Percentiles rank a stretch among this genome's conserved stretches.
These are phyloP conservation scores for Drymonia ruficornis DNA, from an alignment of 2,888 invertebrate genomes.

Conservation along the genomic window DNA sequence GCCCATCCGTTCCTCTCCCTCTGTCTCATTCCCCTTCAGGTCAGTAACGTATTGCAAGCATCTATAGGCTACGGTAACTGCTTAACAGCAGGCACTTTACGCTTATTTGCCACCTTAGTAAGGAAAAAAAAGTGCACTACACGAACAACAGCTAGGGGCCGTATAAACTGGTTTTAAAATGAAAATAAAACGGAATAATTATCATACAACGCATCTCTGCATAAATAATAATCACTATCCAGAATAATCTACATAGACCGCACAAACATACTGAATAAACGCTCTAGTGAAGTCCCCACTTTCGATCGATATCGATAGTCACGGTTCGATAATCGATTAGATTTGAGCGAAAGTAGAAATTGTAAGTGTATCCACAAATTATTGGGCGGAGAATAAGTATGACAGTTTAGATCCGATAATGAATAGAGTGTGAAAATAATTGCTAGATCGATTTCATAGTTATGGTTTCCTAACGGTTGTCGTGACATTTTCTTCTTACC, in stretches of 20 bases:
- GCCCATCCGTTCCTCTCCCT: no score
- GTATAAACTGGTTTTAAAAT: neutral
- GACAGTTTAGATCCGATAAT: neutral
- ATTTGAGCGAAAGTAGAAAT: conserved; percentile 29
- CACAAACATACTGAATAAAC: conserved; percentile 27
- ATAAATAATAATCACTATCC: conserved; percentile 22
- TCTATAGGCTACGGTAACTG: no score
- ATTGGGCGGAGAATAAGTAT: conserved; percentile 25
- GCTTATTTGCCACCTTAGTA: no score
- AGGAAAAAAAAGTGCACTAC: no score
- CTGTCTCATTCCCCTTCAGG: no score
- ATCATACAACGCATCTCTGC: neutral
- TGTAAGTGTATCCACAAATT: conserved; percentile 22
- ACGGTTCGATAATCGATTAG: conserved; percentile 24
- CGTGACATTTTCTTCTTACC: neutral
- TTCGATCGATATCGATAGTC: conserved; percentile 29
- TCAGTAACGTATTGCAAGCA: no score
- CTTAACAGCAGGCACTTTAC: no score
- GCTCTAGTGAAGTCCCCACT: conserved; percentile 33
- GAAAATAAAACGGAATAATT: neutral
- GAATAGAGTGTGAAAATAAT: neutral
- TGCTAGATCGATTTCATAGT: neutral
- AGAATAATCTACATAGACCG: conserved; percentile 29
- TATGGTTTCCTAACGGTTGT: neutral
- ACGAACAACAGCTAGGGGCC: no score